phyloP scores from a whole-genome alignment of 2,113 vertebrate genomes.

The Tonatia bakeri region DNA sequence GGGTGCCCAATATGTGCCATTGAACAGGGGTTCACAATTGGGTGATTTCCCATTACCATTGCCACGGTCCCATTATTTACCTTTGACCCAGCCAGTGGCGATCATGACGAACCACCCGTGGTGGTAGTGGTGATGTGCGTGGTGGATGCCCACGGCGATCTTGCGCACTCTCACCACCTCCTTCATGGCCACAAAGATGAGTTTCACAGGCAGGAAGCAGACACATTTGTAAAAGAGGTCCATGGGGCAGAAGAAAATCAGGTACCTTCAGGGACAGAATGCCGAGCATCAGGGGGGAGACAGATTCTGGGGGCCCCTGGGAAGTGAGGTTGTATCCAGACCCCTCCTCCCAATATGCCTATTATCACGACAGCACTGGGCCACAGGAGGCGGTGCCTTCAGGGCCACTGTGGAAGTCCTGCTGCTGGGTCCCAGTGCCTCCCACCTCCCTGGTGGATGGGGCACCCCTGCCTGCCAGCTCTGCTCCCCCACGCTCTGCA shows the following conservation, averaged over 20 bases:
- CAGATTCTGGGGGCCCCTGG: accelerated
- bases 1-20: background rate
- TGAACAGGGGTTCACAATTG: background rate
- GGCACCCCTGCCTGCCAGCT: accelerated
- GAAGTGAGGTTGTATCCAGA: background rate
- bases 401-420: background rate
- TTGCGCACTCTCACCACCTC: constrained; percentile 96
- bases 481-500: background rate
- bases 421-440: background rate
- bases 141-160: constrained; percentile 94
- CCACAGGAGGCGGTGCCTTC: accelerated
- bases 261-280: constrained; percentile 85
- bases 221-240: constrained; percentile 98
- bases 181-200: constrained; percentile 95
- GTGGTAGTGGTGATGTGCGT: constrained; percentile 94
- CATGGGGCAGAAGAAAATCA: constrained; percentile 95
- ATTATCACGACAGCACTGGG: accelerated
- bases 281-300: background rate
- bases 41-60: background rate
- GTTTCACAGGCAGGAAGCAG: constrained; percentile 93
- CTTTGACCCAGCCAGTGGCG: constrained; percentile 95
- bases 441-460: background rate
- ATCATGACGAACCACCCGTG: constrained; percentile 95
- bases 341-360: accelerated
- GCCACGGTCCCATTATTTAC: constrained; percentile 71